Evolutionary conservation across 2,888 invertebrate genomes (phyloP).

Genomic region (Acanthococcus lagerstroemiae): DNA sequence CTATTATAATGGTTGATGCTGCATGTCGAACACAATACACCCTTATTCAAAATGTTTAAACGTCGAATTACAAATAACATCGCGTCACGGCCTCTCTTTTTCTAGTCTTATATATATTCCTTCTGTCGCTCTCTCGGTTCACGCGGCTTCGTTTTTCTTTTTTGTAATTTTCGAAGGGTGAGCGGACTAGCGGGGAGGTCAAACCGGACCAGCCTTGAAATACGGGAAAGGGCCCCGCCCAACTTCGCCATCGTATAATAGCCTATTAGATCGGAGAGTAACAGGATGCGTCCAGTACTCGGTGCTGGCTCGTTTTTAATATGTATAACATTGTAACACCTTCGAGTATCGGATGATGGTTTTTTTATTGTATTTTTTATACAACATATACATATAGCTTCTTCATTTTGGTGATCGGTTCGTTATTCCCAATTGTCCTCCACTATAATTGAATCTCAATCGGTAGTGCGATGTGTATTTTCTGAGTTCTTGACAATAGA

Average conservation of each 20-base stretch:
- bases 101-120: not conserved
- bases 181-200: slow-evolving; percentile 13
- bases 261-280: no score
- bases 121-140: slow-evolving; percentile 3
- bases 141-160: slow-evolving; percentile 15
- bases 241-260: slow-evolving; percentile 28
- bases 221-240: slow-evolving; percentile 24
- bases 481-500: no score
- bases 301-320: no score
- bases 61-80: not conserved
- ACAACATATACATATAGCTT: no score
- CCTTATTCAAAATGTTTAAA: slow-evolving; percentile 7
- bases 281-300: no score
- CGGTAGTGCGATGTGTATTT: no score
- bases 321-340: no score
- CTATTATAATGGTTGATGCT: slow-evolving; percentile 7
- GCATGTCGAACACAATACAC: slow-evolving; percentile 14
- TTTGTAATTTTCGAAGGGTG: slow-evolving; percentile 15
- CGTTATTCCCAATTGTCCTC: no score
- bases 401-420: no score
- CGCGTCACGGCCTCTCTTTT: not conserved
- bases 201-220: slow-evolving; percentile 28
- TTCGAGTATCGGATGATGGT: no score
- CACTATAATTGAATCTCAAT: no score
- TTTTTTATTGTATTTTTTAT: no score